Conservation (phyloP, 2,797 vertebrate genomes). For the Linurgus olivaceus region DNA sequence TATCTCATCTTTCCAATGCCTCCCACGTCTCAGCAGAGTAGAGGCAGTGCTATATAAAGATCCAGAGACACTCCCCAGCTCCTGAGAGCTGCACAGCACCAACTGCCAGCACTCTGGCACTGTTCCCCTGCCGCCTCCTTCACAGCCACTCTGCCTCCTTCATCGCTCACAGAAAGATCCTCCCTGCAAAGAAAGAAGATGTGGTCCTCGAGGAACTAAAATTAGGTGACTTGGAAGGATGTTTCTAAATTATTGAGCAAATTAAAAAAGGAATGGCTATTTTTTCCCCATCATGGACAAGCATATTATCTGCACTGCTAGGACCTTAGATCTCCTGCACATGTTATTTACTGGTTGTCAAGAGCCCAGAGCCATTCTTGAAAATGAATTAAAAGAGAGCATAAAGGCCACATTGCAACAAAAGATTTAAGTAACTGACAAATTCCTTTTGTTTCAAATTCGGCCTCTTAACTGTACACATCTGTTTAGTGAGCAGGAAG, state of each 20-base stretch:
- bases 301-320: neutral
- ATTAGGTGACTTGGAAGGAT: neutral
- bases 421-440: neutral
- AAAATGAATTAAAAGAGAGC: neutral
- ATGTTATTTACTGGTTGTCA: neutral
- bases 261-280: neutral
- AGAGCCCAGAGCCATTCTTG: neutral
- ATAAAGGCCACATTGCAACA: neutral
- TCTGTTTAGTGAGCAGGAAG: neutral
- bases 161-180: neutral
- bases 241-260: neutral
- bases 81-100: neutral
- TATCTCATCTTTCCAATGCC: neutral
- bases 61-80: neutral
- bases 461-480: neutral
- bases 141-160: accelerated
- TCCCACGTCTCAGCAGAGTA: neutral
- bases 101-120: neutral
- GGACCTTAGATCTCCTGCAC: neutral
- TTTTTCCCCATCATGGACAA: neutral
- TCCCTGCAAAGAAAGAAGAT: neutral
- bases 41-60: constrained; percentile 14
- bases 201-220: neutral
- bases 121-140: neutral
- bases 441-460: neutral